Percentiles rank a stretch among this genome's conserved stretches.
These are phyloP conservation scores for Drosophila novamexicana DNA, from an alignment of 1,140 invertebrate species.

Conservation along the genomic window DNA sequence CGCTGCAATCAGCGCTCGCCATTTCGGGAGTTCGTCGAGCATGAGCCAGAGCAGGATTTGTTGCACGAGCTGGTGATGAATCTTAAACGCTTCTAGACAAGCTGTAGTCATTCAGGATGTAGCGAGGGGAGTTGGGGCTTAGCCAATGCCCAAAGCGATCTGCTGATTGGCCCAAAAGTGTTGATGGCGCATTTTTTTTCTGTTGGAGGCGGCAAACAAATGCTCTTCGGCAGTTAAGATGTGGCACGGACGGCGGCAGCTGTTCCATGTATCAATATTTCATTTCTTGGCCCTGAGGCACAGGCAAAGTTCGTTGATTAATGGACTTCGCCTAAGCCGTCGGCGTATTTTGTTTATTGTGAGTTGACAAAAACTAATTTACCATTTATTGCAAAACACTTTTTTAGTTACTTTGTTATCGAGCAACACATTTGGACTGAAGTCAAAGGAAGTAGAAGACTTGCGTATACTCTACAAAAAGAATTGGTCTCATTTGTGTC, in stretches of 20 bases:
- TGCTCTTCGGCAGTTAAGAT: conserved; percentile 6
- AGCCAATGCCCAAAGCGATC: not conserved
- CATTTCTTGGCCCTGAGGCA: conserved; percentile 19
- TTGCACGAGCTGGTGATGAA: conserved; percentile 25
- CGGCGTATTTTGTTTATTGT: conserved; percentile 50
- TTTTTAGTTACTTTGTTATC: conserved; percentile 1
- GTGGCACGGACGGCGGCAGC: conserved; percentile 11
- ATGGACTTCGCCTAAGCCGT: conserved; percentile 41
- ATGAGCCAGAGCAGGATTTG: not conserved
- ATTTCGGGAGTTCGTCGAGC: conserved; percentile 3
- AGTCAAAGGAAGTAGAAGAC: not conserved
- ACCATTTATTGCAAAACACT: conserved; percentile 41
- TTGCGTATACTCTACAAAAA: conserved; percentile 1
- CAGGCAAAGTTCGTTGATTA: conserved; percentile 47
- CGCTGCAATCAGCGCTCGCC: conserved; percentile 54
- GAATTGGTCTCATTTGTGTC: too few species aligned
- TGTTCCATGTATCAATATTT: conserved; percentile 39
- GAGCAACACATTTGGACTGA: not conserved
- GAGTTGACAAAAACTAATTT: conserved; percentile 48
- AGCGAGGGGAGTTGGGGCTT: not conserved
- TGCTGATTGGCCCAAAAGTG: conserved; percentile 45
- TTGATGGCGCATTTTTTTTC: conserved; percentile 38
- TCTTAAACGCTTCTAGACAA: conserved; percentile 28
- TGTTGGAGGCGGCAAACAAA: conserved; percentile 8
- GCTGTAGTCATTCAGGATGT: not conserved